Evolutionary conservation across 2,113 vertebrate species (phyloP), one percentile per base, ranked within the genome.

Genomic region (Hemibates koningsi): DNA sequence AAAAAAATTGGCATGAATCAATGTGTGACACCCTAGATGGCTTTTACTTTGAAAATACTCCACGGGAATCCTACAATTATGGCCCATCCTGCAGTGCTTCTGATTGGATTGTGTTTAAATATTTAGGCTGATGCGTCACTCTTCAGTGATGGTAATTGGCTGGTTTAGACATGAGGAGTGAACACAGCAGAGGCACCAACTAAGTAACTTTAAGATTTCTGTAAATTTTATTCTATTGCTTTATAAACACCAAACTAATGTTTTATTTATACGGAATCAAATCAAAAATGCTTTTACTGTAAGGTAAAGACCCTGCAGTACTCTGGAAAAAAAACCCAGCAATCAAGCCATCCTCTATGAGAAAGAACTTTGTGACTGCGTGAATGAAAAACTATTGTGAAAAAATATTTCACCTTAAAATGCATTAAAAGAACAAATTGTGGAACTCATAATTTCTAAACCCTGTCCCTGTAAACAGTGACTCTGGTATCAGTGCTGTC

Each of bases 281-380:
- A 45, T 24, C 13, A 9, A 45, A 45, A 24, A 45, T 16, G 14
- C 1, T 73, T 48, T 29, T 17, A 48, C 21, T 29, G 21, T 45
- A 73, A 48, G 41, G 68, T 29, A 73, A 48, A 48, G 68, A 48
- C 41, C 2, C 38, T 43, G 14, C 68, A 17, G 21, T 73, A 27
- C 14, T 45, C 21, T 27, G 38, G 13, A 4, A 14, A 27, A 61
- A 29, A 45, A 7, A 0, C 2, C 8, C 14, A 45, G 38, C 21
- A 27, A 73, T 73, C 21, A 17, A 17, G 21, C 5, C 21, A 45
- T 45, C 68, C 21, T 16, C 21, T 45, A 45, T 45, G 41, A 45
- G 41, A 27, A 73, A 73, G 13, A 24, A 73, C 21, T 45, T 45
- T 73, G 14, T 0, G 6, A 27, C 68, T 27, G 21, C 27, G 41